phyloP scores from a whole-genome alignment of 1,140 invertebrate species.

The Caenorhabditis latens region DNA sequence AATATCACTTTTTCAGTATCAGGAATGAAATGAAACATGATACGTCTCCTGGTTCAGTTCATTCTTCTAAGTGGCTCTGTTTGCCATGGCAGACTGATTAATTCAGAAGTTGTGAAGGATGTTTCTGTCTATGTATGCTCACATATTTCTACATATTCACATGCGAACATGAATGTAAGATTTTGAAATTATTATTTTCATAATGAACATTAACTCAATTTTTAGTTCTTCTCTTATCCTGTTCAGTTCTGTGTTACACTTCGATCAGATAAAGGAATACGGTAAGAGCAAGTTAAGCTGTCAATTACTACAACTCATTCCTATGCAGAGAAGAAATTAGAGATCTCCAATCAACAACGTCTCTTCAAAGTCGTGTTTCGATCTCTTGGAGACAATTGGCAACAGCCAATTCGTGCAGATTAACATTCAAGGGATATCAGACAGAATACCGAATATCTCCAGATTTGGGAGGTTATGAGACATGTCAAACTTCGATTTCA shows the following conservation, averaged over 20 bases:
- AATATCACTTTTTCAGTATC: not conserved
- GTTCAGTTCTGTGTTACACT: conserved; percentile 34
- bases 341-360: conserved; percentile 43
- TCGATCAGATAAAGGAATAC: conserved; percentile 36
- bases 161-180: conserved; percentile 42
- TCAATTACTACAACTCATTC: not conserved
- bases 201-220: not conserved
- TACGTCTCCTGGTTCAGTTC: not conserved
- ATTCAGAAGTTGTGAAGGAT: conserved; percentile 44
- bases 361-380: conserved; percentile 43
- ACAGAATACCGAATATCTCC: conserved; percentile 49
- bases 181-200: not conserved
- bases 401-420: conserved; percentile 18
- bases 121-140: conserved; percentile 24
- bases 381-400: conserved; percentile 47
- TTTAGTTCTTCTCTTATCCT: conserved; percentile 32
- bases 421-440: conserved; percentile 44
- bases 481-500: conserved; percentile 21
- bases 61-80: not conserved
- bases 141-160: conserved; percentile 24
- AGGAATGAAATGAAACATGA: conserved; percentile 29
- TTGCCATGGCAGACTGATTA: not conserved
- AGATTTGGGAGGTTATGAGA: conserved; percentile 36
- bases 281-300: not conserved
- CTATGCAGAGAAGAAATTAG: conserved; percentile 9